Base-by-base conservation (phyloP, 2,888 invertebrate species). In the Aporophyla lueneburgensis region DNA sequence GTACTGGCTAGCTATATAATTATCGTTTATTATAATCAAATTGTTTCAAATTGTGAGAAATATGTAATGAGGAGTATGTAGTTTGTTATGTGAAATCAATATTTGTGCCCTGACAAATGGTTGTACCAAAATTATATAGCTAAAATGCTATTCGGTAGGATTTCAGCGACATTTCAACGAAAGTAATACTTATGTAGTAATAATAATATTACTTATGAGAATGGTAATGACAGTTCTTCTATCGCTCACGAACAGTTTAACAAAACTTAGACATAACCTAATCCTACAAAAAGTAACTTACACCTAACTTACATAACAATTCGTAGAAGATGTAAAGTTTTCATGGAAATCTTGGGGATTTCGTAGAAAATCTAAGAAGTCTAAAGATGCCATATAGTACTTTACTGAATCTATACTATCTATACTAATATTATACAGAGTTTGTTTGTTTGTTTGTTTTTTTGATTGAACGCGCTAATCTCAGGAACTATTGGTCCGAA, bases 21-120 rank as follows among this genome's bases (percentile, higher is more conserved):
- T 63, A 79, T 68, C 71, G 33, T 61, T n/a, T 56, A 56, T 51
- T 58, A 51, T 27, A 72, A 71, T 83, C 71, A 43, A 74, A 69
- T 59, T 56, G 54, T 65, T 62, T 16, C 27, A 21, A n/a, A 74
- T 69, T 70, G 46, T 21, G n/a, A 59, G 70, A 71, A 78, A 14
- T 65, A 65, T n/a, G n/a, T n/a, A n/a, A n/a, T 43, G 16, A 24
- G 5, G 14, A 16, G 16, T 65, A 43, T 14, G 4, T 67, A 27
- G 12, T 59, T 33, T 63, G 12, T 65, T 51, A 43, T 27, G 33
- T 56, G 5, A 56, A 67, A 62, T 58, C 24, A 56, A 74, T 78
- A 27, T 73, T 79, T 56, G 51, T 43, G 16, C 27, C 54, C 24
- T 54, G 43, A 40, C 12, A 62, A 76, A 62, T 40, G n/a, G 14